Base-by-base conservation (phyloP, 2,797 vertebrate species). In the Gambelia wislizenii region DNA sequence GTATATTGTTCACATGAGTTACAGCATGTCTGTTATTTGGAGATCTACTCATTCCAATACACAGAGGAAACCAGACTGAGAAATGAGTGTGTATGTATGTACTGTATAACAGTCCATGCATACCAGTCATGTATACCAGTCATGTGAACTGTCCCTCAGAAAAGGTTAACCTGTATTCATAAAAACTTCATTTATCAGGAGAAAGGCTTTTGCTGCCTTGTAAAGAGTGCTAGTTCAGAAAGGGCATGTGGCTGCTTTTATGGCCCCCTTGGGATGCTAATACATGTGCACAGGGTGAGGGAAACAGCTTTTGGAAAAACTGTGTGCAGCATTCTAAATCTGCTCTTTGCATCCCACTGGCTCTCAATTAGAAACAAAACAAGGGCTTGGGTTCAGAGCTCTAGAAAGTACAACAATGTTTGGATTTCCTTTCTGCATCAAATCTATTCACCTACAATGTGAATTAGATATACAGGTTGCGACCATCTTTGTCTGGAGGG, bases 351-450 rank as follows among this genome's bases (percentile, higher is more conserved):
- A 52, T 88, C 88, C 79, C 0, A 4, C 76, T 92, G 93, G 93
- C 91, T 93, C 93, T 90, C 14, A 84, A 89, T 89, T 92, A 94
- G 93, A 92, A 94, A 83, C 59, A 92, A 92, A 94, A 44, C 69
- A 89, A 85, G 87, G 44, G 83, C 77, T 83, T 69, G 79, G 52
- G 76, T 72, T n/a, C 13, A 72, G 82, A 86, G 27, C 2, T 83
- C 69, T 49, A 91, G 81, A 67, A 61, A 1, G 0, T 74, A 4
- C 44, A 91, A 77, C 8, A 80, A 67, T 47, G 44, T 87, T 87
- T 0, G 1, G 33, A 82, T 84, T 86, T 70, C 87, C 67, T 75
- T 81, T 30, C 12, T 85, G 75, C 78, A 78, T 93, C 89, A 84
- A 22, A 90, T 83, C 70, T 59, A 12, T 18, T 87, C 64, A 39